phyloP scores from a whole-genome alignment of 1,140 invertebrate genomes.

The Drosophila prosaltans region DNA sequence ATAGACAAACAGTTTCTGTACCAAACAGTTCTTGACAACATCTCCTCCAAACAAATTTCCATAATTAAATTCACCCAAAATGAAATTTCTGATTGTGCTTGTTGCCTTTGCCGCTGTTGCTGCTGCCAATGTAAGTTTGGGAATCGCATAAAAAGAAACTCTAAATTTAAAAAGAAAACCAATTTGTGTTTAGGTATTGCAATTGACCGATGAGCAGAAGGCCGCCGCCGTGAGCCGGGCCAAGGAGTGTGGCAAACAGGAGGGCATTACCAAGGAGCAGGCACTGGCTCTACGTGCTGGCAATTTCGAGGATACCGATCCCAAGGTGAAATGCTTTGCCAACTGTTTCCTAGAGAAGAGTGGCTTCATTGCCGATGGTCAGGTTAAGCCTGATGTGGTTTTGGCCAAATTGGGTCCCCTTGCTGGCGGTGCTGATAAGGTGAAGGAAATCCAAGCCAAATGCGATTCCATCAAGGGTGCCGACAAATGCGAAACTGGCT shows the following conservation, averaged over 20 bases:
- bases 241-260: slow-evolving; percentile 37
- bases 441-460: slow-evolving; percentile 51
- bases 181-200: neutral
- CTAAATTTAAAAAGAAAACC: too few relatives aligned
- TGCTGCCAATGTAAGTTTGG: slow-evolving; percentile 44
- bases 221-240: neutral
- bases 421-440: slow-evolving; percentile 46
- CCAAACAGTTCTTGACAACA: slow-evolving; percentile 1
- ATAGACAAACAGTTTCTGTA: slow-evolving; percentile 21
- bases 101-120: slow-evolving; percentile 27
- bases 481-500: slow-evolving; percentile 66
- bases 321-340: slow-evolving; percentile 66
- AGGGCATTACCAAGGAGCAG: slow-evolving; percentile 55
- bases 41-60: neutral
- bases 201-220: slow-evolving; percentile 24
- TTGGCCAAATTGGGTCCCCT: slow-evolving; percentile 49
- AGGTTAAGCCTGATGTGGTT: slow-evolving; percentile 55
- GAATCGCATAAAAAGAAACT: neutral
- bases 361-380: slow-evolving; percentile 52
- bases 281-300: slow-evolving; percentile 25
- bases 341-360: slow-evolving; percentile 70
- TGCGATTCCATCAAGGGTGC: slow-evolving; percentile 56
- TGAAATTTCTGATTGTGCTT: slow-evolving; percentile 48
- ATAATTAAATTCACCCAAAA: slow-evolving; percentile 12
- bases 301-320: slow-evolving; percentile 51